A percentile compares a stretch with the other conserved stretches of the same genome.
Evolutionary conservation across 2,797 vertebrate species (phyloP).

Genomic region (Cetoscarus ocellatus): DNA sequence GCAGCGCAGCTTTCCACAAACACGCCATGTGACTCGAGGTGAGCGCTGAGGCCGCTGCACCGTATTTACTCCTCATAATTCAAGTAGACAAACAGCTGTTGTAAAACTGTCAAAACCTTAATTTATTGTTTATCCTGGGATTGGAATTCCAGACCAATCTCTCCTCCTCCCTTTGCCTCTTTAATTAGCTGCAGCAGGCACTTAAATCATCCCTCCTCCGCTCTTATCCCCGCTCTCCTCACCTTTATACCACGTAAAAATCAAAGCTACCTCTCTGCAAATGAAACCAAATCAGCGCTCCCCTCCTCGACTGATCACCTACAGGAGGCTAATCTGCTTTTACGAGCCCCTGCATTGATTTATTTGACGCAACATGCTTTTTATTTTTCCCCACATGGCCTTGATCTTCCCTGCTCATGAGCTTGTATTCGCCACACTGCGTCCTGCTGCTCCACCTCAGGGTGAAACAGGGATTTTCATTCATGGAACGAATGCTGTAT

Average conservation of each 20-base stretch:
- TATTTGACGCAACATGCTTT: background rate
- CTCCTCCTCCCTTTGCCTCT: constrained; percentile 14
- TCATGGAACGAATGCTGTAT: constrained; percentile 1
- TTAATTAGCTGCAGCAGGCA: constrained; percentile 53
- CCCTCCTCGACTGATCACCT: constrained; percentile 30
- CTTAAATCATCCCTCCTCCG: constrained; percentile 43
- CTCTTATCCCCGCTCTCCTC: background rate
- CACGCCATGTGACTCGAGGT: constrained; percentile 2
- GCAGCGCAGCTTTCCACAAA: constrained; percentile 2
- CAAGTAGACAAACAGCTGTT: constrained; percentile 45
- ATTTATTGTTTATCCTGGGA: constrained; percentile 43
- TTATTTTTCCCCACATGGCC: constrained; percentile 1
- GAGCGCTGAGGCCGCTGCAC: background rate
- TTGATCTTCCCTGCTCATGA: constrained; percentile 1
- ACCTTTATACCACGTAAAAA: constrained; percentile 7
- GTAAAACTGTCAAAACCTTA: constrained; percentile 53
- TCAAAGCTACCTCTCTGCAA: constrained; percentile 5
- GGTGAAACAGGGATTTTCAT: constrained; percentile 15
- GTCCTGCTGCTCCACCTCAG: background rate
- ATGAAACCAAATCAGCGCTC: background rate
- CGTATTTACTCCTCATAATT: constrained; percentile 27
- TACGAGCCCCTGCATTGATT: constrained; percentile 46
- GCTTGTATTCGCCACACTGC: background rate
- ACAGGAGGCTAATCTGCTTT: constrained; percentile 28
- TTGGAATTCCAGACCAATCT: constrained; percentile 27